Evolutionary conservation across 2,113 vertebrate genomes (phyloP).

Genomic region (Syrrhaptes paradoxus): DNA sequence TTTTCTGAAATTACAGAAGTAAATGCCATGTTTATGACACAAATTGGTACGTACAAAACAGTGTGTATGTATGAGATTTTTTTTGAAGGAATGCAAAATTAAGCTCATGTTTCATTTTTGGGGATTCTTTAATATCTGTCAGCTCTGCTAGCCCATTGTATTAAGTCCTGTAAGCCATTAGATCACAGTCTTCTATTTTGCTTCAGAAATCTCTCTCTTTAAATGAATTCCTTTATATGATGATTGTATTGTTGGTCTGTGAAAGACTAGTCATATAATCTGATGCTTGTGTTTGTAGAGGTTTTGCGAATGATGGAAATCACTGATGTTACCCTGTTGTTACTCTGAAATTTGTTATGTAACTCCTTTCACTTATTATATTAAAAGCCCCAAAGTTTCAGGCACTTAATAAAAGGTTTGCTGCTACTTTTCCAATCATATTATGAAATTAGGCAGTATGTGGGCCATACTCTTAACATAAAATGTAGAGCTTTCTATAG

Average conservation of each 20-base stretch:
- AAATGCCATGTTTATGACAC: not conserved
- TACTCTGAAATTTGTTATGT: not conserved
- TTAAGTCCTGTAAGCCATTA: not conserved
- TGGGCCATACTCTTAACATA: not conserved
- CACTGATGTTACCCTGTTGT: not conserved
- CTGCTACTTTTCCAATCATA: not conserved
- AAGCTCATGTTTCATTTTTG: not conserved
- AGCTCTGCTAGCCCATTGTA: not conserved
- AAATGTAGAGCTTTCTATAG: not conserved
- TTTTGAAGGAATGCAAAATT: not conserved
- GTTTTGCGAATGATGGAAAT: not conserved
- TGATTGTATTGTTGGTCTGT: not conserved
- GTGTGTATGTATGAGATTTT: not conserved
- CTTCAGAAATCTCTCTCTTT: not conserved
- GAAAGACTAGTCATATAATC: not conserved
- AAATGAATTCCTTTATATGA: not conserved
- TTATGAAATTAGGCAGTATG: not conserved
- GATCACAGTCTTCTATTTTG: not conserved
- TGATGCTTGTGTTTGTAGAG: not conserved
- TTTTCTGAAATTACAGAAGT: slow-evolving; percentile 1
- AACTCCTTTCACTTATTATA: not conserved
- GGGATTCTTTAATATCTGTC: not conserved
- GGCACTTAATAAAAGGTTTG: not conserved
- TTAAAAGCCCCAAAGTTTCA: not conserved
- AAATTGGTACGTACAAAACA: not conserved